Evolutionary conservation across 2,888 invertebrate species (phyloP), one percentile per base, ranked within the genome.

Genomic region (Phaedon cochleariae): DNA sequence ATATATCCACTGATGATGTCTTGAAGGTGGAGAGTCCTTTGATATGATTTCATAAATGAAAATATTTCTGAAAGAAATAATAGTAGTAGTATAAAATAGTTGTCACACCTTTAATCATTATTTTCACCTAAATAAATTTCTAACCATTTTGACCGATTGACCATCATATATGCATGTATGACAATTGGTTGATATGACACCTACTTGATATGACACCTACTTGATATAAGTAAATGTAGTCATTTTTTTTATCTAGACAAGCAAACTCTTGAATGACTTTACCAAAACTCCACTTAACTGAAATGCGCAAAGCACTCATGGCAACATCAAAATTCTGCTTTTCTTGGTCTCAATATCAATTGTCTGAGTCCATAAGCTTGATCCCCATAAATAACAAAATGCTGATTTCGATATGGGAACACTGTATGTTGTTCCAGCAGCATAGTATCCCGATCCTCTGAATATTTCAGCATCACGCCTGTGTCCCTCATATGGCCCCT

Each of bases 401-500:
- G 17, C 46, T 64, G 41, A 62, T 64, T 57, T 15, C 31, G 20
- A n/a, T n/a, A n/a, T n/a, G n/a, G n/a, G 57, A 66, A 68, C 31
- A 51, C 58, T 29, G 59, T 37, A 46, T 57, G 17, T 48, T 55
- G 18, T 53, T 67, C 57, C 15, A 74, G 52, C 58, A 17, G 57
- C 62, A 53, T 72, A 69, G 6, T 71, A 20, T 15, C 59, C 59
- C 5, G 66, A 64, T 26, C 73, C 71, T 41, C 70, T 58, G 51
- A 74, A 73, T 12, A 73, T 74, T 9, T 63, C 65, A 12, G 71
- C 71, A 66, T 73, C 71, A 67, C 73, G 70, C n/a, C 71, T 55
- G 17, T 70, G 45, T 34, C 70, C 68, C 18, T 59, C 48, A 64
- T 48, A 70, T 37, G 70, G 51, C 21, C 69, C 73, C 17, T 54